Conservation (phyloP, 2,113 vertebrate genomes). For the Trichechus manatus region DNA sequence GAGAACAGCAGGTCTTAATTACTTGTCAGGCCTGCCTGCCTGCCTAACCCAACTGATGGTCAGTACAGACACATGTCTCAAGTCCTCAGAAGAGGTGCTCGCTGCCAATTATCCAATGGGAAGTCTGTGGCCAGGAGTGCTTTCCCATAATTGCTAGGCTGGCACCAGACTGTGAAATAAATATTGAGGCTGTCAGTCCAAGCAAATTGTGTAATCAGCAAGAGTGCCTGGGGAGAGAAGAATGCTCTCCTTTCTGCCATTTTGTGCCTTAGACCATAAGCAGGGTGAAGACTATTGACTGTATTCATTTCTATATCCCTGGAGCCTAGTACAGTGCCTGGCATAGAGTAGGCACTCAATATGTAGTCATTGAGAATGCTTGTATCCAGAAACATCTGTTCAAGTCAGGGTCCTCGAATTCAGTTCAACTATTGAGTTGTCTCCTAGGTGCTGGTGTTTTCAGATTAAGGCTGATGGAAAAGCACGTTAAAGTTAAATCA, state of each 20-base stretch:
- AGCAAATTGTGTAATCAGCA: background rate
- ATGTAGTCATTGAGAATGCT: accelerated
- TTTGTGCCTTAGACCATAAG: background rate
- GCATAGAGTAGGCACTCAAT: accelerated
- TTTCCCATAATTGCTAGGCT: background rate
- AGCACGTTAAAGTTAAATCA: background rate
- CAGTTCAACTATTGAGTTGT: accelerated
- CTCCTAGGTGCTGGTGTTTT: background rate
- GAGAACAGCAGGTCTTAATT: background rate
- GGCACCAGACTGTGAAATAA: constrained; percentile 64
- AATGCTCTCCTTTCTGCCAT: background rate
- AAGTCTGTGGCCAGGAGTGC: background rate
- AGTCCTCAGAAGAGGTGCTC: background rate
- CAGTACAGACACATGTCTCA: background rate
- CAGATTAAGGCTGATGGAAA: background rate
- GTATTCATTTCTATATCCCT: background rate
- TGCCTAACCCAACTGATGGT: background rate
- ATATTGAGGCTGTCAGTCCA: constrained; percentile 46
- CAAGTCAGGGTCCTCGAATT: accelerated
- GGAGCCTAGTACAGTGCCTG: background rate
- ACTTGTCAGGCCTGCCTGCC: background rate
- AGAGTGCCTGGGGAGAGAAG: background rate
- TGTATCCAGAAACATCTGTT: accelerated
- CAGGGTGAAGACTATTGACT: accelerated
- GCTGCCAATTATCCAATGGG: constrained; percentile 67